Base-by-base conservation (phyloP, 2,113 vertebrate species). In the Chloropsis hardwickii region DNA sequence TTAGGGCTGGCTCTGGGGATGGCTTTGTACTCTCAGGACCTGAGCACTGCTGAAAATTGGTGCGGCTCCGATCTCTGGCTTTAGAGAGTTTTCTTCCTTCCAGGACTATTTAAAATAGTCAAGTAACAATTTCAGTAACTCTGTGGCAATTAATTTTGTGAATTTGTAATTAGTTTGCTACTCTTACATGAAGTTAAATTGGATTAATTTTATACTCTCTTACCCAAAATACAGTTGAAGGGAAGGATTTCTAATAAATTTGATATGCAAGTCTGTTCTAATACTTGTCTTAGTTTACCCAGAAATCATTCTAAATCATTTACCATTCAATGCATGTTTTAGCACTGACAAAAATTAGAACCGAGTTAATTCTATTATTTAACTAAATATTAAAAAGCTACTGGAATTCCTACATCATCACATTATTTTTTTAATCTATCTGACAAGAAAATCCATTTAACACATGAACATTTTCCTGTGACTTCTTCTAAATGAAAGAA, bases 1-100 rank as follows among this genome's bases (percentile, higher is more conserved):
- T n/a, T 39, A 50, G 44, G 56, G 29, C 64, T 85, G 73, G 57
- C 69, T 87, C 87, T 37, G 51, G 56, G 61, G 57, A 25, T 67
- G 81, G 66, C 65, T 92, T 94, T 92, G 91, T 90, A 67, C 44
- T 91, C 77, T 44, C 37, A 53, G 81, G 86, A 96, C 88, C 89
- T 91, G 77, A 71, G 69, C 56, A 51, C 37, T 45, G 61, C 72
- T 88, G 29, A 70, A 96, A 86, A 88, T 12, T 56, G 76, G 79
- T 83, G 54, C 51, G 31, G 67, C 44, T 95, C 83, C 79, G 61
- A 50, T 72, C 69, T 71, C 73, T 12, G 44, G 76, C 50, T 76
- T 91, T 44, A 57, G 56, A 88, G 48, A 54, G 8, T 85, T 58
- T 92, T 71, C 31, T 48, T 56, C 53, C 58, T 91, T 86, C 69